Percentiles rank a stretch among this genome's conserved stretches.
These are phyloP conservation scores for Cassiopea xamachana DNA, from an alignment of 30 jellyfish, hydroid and myxozoan genomes.

Conservation along the genomic window DNA sequence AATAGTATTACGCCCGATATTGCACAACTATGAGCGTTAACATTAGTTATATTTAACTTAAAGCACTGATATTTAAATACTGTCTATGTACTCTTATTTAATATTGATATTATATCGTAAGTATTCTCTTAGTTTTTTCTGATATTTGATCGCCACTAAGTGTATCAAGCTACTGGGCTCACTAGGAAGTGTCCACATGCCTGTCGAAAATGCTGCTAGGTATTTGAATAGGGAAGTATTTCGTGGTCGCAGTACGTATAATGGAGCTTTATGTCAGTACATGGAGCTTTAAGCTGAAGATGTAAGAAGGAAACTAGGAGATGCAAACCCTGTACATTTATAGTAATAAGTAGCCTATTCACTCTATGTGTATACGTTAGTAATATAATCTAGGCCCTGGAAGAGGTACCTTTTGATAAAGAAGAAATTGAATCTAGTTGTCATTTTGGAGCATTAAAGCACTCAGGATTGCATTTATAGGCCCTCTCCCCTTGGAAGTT, in stretches of 20 bases:
- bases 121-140: neutral
- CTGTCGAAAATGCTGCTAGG: neutral
- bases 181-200: too few species aligned
- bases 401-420: too few species aligned
- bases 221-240: neutral
- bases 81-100: constrained; percentile 9
- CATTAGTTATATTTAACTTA: constrained; percentile 9
- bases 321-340: neutral
- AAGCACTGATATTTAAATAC: constrained; percentile 35
- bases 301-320: neutral
- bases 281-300: neutral
- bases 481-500: too few species aligned
- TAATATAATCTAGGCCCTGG: too few species aligned
- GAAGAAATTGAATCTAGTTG: too few species aligned
- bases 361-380: neutral
- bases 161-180: neutral
- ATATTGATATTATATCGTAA: neutral
- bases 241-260: neutral
- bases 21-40: constrained; percentile 44
- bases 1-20: constrained; percentile 24
- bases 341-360: neutral
- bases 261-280: neutral
- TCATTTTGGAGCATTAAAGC: too few species aligned
- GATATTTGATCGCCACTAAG: neutral
- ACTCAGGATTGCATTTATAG: too few species aligned